These are phyloP conservation scores for Acanthopleura granulata DNA, from an alignment of 2,888 invertebrate species.

Conservation along the genomic window DNA sequence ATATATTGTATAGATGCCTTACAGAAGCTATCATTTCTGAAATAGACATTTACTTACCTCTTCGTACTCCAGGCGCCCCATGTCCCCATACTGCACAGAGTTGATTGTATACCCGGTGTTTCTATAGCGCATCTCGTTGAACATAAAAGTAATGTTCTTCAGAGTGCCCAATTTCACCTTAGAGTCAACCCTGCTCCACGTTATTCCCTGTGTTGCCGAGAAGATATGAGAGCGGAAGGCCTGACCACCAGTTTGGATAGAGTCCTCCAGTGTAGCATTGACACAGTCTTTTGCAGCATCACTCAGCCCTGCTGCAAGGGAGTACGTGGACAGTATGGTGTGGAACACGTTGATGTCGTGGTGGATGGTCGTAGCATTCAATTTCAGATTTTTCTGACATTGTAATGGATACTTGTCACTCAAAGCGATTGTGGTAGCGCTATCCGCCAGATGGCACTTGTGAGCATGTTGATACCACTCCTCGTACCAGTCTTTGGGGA, in stretches of 20 bases:
- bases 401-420: background rate
- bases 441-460: slow-evolving; percentile 39
- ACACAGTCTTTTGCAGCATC: slow-evolving; percentile 19
- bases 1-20: background rate
- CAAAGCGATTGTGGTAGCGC: background rate
- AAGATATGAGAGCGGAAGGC: background rate
- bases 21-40: background rate
- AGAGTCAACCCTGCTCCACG: background rate
- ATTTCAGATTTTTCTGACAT: background rate
- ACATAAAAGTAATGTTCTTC: slow-evolving; percentile 36
- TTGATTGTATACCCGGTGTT: slow-evolving; percentile 45
- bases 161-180: slow-evolving; percentile 12
- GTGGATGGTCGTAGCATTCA: background rate
- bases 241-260: background rate
- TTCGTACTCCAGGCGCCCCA: background rate
- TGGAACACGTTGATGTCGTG: slow-evolving; percentile 53
- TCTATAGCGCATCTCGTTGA: slow-evolving; percentile 45
- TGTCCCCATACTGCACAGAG: background rate
- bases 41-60: background rate
- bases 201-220: background rate
- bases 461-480: slow-evolving; percentile 67
- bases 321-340: slow-evolving; percentile 62
- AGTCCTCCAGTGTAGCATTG: background rate
- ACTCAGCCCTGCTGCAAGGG: slow-evolving; percentile 53
- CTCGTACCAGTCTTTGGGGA: slow-evolving; percentile 69